Evolutionary conservation across 2,113 vertebrate genomes (phyloP).

Genomic region (Myrmophylax atrothorax): DNA sequence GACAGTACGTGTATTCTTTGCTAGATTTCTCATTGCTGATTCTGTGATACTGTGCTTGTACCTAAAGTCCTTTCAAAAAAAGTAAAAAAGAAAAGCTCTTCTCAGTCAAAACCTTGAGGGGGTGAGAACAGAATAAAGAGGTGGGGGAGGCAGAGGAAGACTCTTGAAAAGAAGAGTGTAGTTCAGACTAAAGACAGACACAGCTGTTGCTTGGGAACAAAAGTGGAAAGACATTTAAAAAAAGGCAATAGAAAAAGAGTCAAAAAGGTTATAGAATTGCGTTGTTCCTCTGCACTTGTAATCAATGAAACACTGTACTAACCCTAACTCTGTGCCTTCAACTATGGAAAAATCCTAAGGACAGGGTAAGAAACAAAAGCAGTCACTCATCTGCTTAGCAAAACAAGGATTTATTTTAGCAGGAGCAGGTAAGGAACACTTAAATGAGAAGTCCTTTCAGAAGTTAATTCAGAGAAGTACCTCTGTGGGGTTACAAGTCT

Average conservation of each 20-base stretch:
- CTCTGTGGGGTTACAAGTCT: neutral
- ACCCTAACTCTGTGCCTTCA: neutral
- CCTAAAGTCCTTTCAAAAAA: neutral
- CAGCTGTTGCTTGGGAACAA: neutral
- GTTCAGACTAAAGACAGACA: neutral
- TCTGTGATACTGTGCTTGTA: neutral
- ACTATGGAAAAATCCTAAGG: neutral
- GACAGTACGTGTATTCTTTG: neutral
- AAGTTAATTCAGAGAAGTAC: neutral
- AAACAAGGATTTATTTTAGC: neutral
- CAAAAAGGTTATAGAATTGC: neutral
- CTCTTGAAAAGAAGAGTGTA: neutral
- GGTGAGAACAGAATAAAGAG: neutral
- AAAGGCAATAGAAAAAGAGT: neutral
- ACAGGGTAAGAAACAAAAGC: neutral
- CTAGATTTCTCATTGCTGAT: neutral
- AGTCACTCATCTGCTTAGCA: neutral
- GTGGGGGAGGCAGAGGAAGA: neutral
- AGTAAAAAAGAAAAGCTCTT: neutral
- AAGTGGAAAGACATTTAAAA: neutral
- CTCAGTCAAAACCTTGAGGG: neutral
- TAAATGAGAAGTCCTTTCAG: neutral
- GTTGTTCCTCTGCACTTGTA: neutral
- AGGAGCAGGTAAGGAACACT: neutral
- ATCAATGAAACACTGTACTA: neutral